Evolutionary conservation across 2,113 vertebrate species (phyloP).

Genomic region (Castor canadensis): DNA sequence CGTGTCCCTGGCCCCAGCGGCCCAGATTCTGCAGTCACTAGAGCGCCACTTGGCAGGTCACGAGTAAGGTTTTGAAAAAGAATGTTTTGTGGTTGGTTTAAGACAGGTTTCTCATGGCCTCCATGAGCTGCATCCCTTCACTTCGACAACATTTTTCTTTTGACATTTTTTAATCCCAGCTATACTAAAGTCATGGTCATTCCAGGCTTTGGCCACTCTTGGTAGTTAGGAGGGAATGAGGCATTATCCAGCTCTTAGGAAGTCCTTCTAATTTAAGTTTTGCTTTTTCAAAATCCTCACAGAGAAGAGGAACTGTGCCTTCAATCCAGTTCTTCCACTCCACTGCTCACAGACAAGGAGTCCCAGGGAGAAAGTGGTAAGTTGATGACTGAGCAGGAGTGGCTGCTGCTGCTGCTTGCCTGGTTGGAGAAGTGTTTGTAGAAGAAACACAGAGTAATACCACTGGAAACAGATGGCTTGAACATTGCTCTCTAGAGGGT

Average conservation of each 20-base stretch:
- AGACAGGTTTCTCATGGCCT: not conserved
- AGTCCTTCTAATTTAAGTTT: not conserved
- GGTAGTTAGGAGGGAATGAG: not conserved
- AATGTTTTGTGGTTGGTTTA: not conserved
- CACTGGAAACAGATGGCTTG: rapidly evolving
- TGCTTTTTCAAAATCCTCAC: slow-evolving; percentile 2
- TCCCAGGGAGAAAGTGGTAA: slow-evolving; percentile 85
- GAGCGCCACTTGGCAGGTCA: not conserved
- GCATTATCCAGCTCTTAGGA: not conserved
- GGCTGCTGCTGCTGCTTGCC: not conserved
- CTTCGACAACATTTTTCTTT: slow-evolving; percentile 22
- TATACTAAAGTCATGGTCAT: not conserved
- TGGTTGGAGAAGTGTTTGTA: not conserved
- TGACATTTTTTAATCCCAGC: not conserved
- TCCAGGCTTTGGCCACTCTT: not conserved
- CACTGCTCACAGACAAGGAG: slow-evolving; percentile 85
- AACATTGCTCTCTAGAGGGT: not conserved
- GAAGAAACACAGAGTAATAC: not conserved
- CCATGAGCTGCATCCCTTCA: not conserved
- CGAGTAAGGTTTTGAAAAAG: not conserved
- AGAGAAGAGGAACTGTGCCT: slow-evolving; percentile 88
- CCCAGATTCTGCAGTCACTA: not conserved
- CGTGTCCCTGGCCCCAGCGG: not conserved
- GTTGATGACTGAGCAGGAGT: not conserved
- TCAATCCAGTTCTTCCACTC: slow-evolving; percentile 83